Conservation (phyloP, 1,140 invertebrate genomes). For the Drosophila dunni region DNA sequence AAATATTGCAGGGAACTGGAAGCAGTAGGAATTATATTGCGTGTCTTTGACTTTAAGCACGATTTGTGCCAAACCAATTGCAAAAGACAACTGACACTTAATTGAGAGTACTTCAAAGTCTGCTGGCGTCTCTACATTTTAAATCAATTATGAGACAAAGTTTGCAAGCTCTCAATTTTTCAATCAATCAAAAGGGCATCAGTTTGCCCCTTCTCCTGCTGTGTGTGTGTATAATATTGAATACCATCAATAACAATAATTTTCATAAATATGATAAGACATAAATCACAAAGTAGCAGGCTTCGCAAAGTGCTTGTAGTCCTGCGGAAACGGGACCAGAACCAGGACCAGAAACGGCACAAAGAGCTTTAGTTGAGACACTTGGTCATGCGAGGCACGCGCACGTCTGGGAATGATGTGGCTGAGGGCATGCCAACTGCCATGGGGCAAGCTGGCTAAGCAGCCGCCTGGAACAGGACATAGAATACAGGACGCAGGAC, state of each 20-base stretch:
- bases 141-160: conserved; percentile 73
- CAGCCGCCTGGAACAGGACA: conserved; percentile 2
- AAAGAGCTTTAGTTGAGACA: conserved; percentile 34
- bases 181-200: conserved; percentile 65
- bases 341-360: not conserved
- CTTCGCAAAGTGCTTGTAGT: conserved; percentile 66
- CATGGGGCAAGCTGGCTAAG: conserved; percentile 18
- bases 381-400: conserved; percentile 74
- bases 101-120: conserved; percentile 12
- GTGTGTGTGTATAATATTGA: conserved; percentile 64
- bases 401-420: conserved; percentile 39
- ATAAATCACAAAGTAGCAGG: conserved; percentile 80
- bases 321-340: conserved; percentile 17
- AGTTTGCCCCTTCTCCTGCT: conserved; percentile 24
- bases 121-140: conserved; percentile 45
- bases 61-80: not conserved
- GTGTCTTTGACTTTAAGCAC: conserved; percentile 8
- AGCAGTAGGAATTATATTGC: not conserved
- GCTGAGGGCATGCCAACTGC: conserved; percentile 12
- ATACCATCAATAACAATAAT: conserved; percentile 83
- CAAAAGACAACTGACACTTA: conserved; percentile 19
- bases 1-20: not conserved
- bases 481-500: conserved; percentile 26
- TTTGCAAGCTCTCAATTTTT: conserved; percentile 55
- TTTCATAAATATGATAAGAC: conserved; percentile 82